These are phyloP conservation scores for Phenganax stokvisi DNA, from an alignment of 92 coral and sea anemone genomes.

Conservation along the genomic window DNA sequence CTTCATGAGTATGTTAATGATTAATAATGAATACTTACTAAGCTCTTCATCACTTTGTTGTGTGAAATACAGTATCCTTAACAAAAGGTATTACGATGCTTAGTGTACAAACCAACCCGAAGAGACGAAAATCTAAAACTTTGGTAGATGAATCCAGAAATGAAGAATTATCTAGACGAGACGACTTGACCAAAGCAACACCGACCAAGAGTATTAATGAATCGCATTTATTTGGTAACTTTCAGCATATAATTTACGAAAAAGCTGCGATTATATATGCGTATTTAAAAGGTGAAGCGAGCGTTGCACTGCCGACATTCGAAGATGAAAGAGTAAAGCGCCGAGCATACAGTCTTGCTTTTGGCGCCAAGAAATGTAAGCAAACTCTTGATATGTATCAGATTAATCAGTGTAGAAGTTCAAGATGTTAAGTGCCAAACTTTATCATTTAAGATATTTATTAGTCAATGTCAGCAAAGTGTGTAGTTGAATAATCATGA, in stretches of 20 bases:
- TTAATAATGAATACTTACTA: background rate
- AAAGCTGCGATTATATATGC: constrained; percentile 77
- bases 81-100: background rate
- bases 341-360: constrained; percentile 92
- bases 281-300: constrained; percentile 75
- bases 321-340: constrained; percentile 82
- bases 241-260: constrained; percentile 76
- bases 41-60: background rate
- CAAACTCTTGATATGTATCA: constrained; percentile 6
- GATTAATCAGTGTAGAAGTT: too few species aligned
- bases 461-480: too few species aligned
- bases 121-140: constrained; percentile 28
- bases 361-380: constrained; percentile 98
- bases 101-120: constrained; percentile 24
- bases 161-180: background rate
- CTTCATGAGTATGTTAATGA: constrained; percentile 6
- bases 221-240: constrained; percentile 35
- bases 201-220: background rate
- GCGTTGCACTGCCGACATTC: constrained; percentile 73
- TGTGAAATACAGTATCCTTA: background rate
- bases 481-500: too few species aligned
- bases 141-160: background rate
- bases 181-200: background rate
- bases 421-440: too few species aligned
- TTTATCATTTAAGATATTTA: too few species aligned